Conservation (phyloP, 2,113 vertebrate species). For the Crotalus horridus region DNA sequence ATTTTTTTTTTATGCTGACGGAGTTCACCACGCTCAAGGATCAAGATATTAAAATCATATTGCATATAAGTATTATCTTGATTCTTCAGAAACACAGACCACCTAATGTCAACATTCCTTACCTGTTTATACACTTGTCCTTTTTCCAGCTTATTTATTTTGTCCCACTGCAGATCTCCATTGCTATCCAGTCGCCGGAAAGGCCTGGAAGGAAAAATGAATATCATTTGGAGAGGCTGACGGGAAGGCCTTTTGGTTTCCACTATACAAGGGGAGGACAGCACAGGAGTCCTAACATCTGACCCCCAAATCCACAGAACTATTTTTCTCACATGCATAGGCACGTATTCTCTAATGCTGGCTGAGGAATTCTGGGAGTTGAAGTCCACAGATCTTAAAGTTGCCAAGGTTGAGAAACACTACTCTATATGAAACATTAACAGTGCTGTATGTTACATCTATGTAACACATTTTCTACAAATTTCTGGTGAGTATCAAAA, state of each 20-base stretch:
- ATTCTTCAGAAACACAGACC: background rate
- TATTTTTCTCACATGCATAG: background rate
- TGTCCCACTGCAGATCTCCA: constrained; percentile 79
- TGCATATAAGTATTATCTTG: background rate
- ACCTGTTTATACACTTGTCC: constrained; percentile 85
- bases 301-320: background rate
- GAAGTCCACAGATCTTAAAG: background rate
- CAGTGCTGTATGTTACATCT: no score
- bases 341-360: background rate
- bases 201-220: constrained; percentile 61
- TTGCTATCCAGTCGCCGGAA: constrained; percentile 78
- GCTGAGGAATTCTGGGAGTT: background rate
- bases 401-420: background rate
- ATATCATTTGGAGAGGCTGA: background rate
- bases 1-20: background rate
- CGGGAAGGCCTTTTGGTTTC: background rate
- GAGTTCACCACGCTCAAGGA: no score
- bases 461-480: background rate
- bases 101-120: background rate
- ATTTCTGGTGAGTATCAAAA: background rate
- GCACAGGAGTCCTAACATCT: background rate
- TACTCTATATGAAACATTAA: background rate
- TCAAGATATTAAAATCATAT: background rate
- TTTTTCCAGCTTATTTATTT: constrained; percentile 77
- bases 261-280: background rate